Evolutionary conservation across 2,797 vertebrate genomes (phyloP), one percentile per base, ranked within the genome.

Genomic region (Oryzias sinensis): DNA sequence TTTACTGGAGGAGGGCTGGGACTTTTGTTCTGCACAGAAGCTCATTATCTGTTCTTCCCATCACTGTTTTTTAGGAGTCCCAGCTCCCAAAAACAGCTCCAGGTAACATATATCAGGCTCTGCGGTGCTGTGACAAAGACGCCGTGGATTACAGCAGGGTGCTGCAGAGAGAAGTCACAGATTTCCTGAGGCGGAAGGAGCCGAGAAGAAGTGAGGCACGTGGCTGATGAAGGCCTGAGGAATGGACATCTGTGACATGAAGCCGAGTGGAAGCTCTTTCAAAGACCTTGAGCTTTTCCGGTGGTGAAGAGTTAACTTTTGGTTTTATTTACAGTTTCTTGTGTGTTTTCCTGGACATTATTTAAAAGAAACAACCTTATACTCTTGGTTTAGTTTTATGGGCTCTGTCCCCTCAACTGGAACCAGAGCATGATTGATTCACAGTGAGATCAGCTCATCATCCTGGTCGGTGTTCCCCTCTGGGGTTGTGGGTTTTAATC

Each of bases 121-220:
- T n/a, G n/a, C n/a, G n/a, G n/a, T n/a, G n/a, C n/a, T n/a, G n/a
- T n/a, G n/a, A 74, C 49, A 6, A 77, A 68, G 74, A 79, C 70
- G 68, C 65, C 51, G 67, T 56, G 62, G 52, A 84, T 85, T 64
- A 79, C 64, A 49, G 57, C 45, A 79, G 76, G 76, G n/a, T n/a
- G n/a, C 78, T 80, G 81, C 68, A 65, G 62, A 14, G 25, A 75
- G 53, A 72, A 48, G 62, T 63, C 45, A 29, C 29, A 1, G 41
- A 69, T 60, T 17, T 49, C 67, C 65, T 77, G 70, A 62, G 63
- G 48, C 60, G 54, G 41, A 62, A 60, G 1, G 4, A 72, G 43
- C 16, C 14, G 43, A 16, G 25, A 14, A 59, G 24, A 53, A 63
- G 45, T 53, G 43, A 53, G 46, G 62, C 29, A 48, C 53, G 59